These are phyloP conservation scores for Cephalotes varians DNA, from an alignment of 2,888 invertebrate species.

Conservation along the genomic window DNA sequence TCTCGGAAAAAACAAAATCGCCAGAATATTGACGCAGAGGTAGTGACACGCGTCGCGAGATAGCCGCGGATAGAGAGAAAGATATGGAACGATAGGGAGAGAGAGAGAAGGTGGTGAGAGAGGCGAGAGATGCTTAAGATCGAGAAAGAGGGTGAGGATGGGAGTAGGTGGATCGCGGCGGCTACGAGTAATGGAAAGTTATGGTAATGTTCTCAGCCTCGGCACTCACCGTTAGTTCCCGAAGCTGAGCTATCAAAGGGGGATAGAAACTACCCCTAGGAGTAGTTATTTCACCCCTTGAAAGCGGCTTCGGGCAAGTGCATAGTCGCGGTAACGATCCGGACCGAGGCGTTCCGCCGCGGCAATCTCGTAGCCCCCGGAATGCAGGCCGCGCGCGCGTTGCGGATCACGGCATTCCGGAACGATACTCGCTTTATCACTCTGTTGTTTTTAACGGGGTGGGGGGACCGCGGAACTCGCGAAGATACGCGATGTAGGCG, in stretches of 20 bases:
- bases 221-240: conserved; percentile 78
- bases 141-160: conserved; percentile 9
- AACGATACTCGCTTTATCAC: conserved; percentile 30
- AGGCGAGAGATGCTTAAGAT: neutral
- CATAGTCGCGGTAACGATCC: conserved; percentile 69
- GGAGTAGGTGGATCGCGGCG: conserved; percentile 51
- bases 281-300: conserved; percentile 74
- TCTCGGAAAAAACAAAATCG: neutral
- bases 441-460: neutral
- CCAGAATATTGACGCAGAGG: neutral
- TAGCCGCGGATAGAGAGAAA: neutral
- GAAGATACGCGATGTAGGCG: neutral
- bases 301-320: conserved; percentile 73
- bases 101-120: neutral
- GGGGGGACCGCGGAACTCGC: neutral
- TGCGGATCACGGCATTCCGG: conserved; percentile 25
- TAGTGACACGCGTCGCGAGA: conserved; percentile 1
- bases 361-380: conserved; percentile 52
- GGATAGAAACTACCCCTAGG: conserved; percentile 74
- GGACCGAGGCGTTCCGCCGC: conserved; percentile 44
- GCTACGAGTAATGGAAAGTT: conserved; percentile 75
- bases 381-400: conserved; percentile 27
- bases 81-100: neutral
- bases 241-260: conserved; percentile 72
- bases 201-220: conserved; percentile 76